Evolutionary conservation across 1,140 invertebrate species (phyloP).

Genomic region (Triops longicaudatus): DNA sequence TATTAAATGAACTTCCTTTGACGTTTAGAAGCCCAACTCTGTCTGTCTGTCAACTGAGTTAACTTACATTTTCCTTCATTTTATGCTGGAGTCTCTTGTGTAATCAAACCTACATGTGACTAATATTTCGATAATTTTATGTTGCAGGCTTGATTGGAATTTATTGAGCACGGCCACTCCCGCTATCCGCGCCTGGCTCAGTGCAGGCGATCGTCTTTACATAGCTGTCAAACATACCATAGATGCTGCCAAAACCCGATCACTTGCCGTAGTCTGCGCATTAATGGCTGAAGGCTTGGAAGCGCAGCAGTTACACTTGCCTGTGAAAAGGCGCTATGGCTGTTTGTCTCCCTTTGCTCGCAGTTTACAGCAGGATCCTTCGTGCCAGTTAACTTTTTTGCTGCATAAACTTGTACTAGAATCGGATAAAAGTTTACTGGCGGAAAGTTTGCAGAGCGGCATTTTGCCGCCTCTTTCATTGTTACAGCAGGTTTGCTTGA

Average conservation of each 20-base stretch:
- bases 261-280: conserved; percentile 81
- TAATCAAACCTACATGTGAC: too few species aligned
- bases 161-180: conserved; percentile 89
- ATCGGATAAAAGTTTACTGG: background rate
- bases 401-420: conserved; percentile 58
- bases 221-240: conserved; percentile 70
- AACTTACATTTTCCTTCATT: too few species aligned
- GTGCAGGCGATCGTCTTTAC: conserved; percentile 80
- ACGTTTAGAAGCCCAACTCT: too few species aligned
- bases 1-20: too few species aligned
- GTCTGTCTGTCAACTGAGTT: too few species aligned
- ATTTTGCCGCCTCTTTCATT: background rate
- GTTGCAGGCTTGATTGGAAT: conserved; percentile 81
- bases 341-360: conserved; percentile 78
- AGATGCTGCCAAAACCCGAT: conserved; percentile 61
- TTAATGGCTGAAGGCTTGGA: conserved; percentile 91
- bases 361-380: conserved; percentile 89
- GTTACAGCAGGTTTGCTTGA: background rate
- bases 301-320: conserved; percentile 67
- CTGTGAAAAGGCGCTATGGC: conserved; percentile 81
- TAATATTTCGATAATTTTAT: too few species aligned
- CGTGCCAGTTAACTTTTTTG: conserved; percentile 84
- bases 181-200: conserved; percentile 95
- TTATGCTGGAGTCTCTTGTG: too few species aligned
- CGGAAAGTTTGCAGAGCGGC: background rate